Percentiles rank a stretch among this genome's conserved stretches.
Conservation (phyloP, 1,140 invertebrate species). For the Papilio polytes region DNA sequence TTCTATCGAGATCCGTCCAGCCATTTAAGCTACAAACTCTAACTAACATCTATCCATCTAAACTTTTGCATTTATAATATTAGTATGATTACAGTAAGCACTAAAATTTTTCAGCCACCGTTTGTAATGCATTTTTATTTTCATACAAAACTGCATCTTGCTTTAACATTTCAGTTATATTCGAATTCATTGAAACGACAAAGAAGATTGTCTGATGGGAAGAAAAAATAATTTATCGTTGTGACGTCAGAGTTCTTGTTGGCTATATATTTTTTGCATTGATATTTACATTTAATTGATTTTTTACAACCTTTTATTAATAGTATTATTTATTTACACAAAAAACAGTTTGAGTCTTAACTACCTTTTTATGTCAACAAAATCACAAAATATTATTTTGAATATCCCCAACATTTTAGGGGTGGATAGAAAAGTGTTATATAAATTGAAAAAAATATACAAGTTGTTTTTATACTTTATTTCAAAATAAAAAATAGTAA, state of each 20-base stretch:
- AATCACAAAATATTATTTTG: too few relatives aligned
- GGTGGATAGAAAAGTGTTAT: neutral
- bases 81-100: neutral
- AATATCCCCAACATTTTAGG: too few relatives aligned
- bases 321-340: too few relatives aligned
- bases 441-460: slow-evolving; percentile 34
- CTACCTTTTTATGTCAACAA: too few relatives aligned
- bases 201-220: slow-evolving; percentile 19
- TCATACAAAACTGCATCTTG: too few relatives aligned
- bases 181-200: neutral
- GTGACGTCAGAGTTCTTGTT: neutral
- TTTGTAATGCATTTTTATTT: neutral
- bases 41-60: too few relatives aligned
- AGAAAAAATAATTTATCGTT: neutral
- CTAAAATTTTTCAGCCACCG: neutral
- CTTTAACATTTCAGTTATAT: neutral
- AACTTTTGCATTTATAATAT: too few relatives aligned
- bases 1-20: too few relatives aligned
- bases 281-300: neutral
- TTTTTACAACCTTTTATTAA: neutral
- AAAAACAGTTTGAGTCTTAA: too few relatives aligned
- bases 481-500: slow-evolving; percentile 47
- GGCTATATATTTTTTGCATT: too few relatives aligned
- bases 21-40: too few relatives aligned
- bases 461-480: slow-evolving; percentile 45